Evolutionary conservation across 2,888 invertebrate species (phyloP), one percentile per base, ranked within the genome.

Genomic region (Drosophila engyochracea): DNA sequence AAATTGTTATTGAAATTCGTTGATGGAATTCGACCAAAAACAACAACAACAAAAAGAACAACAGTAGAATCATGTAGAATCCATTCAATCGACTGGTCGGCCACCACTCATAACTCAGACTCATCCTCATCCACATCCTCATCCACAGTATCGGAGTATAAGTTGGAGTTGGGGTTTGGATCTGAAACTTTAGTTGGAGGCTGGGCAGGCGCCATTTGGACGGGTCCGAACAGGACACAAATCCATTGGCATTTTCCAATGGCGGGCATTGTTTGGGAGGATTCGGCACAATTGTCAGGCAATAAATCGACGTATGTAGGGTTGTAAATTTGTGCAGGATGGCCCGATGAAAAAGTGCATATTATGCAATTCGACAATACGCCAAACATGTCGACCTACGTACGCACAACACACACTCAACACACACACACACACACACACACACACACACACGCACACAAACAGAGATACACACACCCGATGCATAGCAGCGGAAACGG

Each of bases 231-330:
- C 78, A 66, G 86, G 76, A 87, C 83, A 83, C 85, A 83, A 81
- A 90, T 85, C 84, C 87, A 79, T 81, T 83, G 79, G 53, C 83
- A 85, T 85, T 82, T 67, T 68, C 72, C 73, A 53, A 31, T 54
- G 31, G n/a, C 25, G 25, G 28, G 60, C 85, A 90, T 82, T 90
- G 89, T 84, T 89, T 58, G 58, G 76, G 66, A 52, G 74, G 80
- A 76, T 70, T 87, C 82, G 82, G 85, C 76, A 83, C 92, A 92
- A 92, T 92, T 92, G 92, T 92, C 92, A 91, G 85, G 92, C 91
- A 92, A 92, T 92, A 92, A 92, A 92, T 92, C 92, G 92, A 92
- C 91, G 92, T 91, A 92, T 92, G 91, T 91, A 88, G 88, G 86
- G 91, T 81, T 92, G 91, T 92, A 92, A 92, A 92, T 92, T 91